Evolutionary conservation across 1,140 invertebrate genomes (phyloP), one percentile per base, ranked within the genome.

Genomic region (Cyclina sinensis): DNA sequence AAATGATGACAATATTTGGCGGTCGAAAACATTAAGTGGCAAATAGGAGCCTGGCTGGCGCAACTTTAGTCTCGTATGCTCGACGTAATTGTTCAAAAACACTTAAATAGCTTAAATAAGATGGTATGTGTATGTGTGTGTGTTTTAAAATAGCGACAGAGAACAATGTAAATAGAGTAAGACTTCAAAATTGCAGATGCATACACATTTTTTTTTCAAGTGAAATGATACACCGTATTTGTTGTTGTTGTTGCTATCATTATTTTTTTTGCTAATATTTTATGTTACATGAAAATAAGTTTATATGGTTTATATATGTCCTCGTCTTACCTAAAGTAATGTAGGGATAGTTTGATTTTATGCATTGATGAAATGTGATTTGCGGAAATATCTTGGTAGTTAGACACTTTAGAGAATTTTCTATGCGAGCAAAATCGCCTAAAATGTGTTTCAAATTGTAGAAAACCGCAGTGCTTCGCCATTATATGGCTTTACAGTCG

Each of bases 81-180:
- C 37, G 4, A 46, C 65, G 54, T 86, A 76, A 86, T 86, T 86
- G 84, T 86, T 78, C 1, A 30, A 73, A 48, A 54, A 48, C 65
- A 84, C 82, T 84, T 84, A 84, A 83, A 73, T 73, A 48, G 30
- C 68, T 84, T 84, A 70, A 84, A 84, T 78, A 84, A 70, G n/a
- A n/a, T n/a, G n/a, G n/a, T n/a, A n/a, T n/a, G n/a, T n/a, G n/a
- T n/a, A n/a, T 70, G 18, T n/a, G 54, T 65, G 35, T 65, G n/a
- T 73, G 82, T 84, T 70, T n/a, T 68, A 84, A 48, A 73, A 51
- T 73, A 39, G 37, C 24, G 37, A 24, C 12, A 70, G 14, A 73
- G 35, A 84, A 84, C 82, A 73, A 84, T 84, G 18, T 48, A 27
- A 11, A 70, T 4, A 43, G 43, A 43, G 5, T 43, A 14, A 7